Evolutionary conservation across 2,888 invertebrate genomes (phyloP), one percentile per base, ranked within the genome.

Genomic region (Fabriciana adippe): DNA sequence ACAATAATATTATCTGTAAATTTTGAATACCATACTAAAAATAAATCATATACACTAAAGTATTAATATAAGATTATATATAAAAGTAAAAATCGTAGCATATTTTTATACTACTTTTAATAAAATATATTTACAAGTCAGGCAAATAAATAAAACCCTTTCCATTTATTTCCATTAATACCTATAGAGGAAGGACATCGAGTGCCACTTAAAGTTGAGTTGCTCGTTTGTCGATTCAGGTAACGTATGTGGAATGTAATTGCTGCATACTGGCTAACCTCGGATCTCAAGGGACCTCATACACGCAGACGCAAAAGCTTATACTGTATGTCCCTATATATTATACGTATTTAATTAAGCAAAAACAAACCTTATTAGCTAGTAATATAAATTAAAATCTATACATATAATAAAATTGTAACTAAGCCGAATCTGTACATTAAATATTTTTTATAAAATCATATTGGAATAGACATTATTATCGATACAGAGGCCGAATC

Each of bases 221-320:
- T 56, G 81, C 64, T 67, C 67, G 80, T 83, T 85, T 82, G 83
- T 76, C 76, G 79, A 87, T 86, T 87, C 85, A 76, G 76, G 72
- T 72, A 81, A 79, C 84, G 83, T 85, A 83, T 82, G 75, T 80
- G 84, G 82, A 83, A 83, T 85, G 85, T 88, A 88, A 89, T 88
- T 87, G 85, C 84, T 82, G 84, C 82, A 80, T 85, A 83, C 82
- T 85, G 82, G 83, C 74, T 81, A 78, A 76, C 79, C 77, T 76
- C 76, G 74, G 73, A 74, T 75, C 84, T 86, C 86, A 79, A 51
- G 85, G 85, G 88, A 85, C 72, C 77, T 77, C 35, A 50, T 41
- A 73, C 74, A 73, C 69, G 72, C 68, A 69, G 70, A 66, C 74
- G 78, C 79, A 80, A 78, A 78, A 53, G 59, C 56, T 63, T 41